Base-by-base conservation (phyloP, 2,113 vertebrate species). In the Podarcis muralis region DNA sequence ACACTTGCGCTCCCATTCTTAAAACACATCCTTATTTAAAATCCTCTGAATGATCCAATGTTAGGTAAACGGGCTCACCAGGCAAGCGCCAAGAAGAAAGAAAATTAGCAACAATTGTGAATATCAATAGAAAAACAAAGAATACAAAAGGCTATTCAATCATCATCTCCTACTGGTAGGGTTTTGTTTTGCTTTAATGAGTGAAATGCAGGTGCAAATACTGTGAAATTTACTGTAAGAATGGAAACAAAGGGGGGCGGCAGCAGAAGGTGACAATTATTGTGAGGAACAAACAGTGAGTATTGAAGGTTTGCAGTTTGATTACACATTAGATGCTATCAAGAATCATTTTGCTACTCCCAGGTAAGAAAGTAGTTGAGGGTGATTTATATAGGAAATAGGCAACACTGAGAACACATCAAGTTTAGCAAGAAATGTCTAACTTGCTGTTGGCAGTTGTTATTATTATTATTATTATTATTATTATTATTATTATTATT, bases 11-110 rank as follows among this genome's bases (percentile, higher is more conserved):
- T 22, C 77, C 85, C 8, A 7, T 6, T 84, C n/a, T 4, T 68
- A 91, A 75, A 18, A 27, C 35, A 30, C 83, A 4, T 43, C 30
- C 25, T 66, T 89, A 18, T 87, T 85, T 94, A 87, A 89, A 48
- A 74, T 53, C 35, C 91, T 68, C 27, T 87, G 75, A 62, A 16
- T 57, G 40, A 85, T 57, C 83, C 53, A 87, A 1, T 72, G 90
- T 3, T 1, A 0, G 37, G 15, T 74, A 91, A 89, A 68, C 20
- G 0, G 48, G 1, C 85, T 82, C 84, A 66, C 65, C 81, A 87
- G 78, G 48, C 27, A 43, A 92, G 89, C 57, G 79, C 86, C 48
- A 18, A 89, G 35, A 82, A 1, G 85, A 37, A 8, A 35, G 0
- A 65, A 22, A 92, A 89, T 79, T 72, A 30, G 35, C 57, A 90